Percentiles rank a stretch among this genome's conserved stretches.
These are phyloP conservation scores for Sprattus sprattus DNA, from an alignment of 2,113 vertebrate genomes.

Conservation along the genomic window DNA sequence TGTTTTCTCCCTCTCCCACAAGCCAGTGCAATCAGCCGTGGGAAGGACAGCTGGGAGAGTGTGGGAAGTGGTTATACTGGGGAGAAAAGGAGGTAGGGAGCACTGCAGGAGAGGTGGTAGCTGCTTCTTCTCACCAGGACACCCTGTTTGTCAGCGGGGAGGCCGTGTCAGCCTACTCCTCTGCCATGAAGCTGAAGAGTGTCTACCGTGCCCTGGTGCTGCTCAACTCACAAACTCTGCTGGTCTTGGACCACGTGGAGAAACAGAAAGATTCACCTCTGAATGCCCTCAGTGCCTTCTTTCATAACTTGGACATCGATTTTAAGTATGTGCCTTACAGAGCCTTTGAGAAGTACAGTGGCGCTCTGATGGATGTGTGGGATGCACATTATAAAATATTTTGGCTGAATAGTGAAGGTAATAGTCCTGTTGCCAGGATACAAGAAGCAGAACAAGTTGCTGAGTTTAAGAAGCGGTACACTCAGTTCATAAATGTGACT, in stretches of 20 bases:
- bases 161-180: slow-evolving; percentile 82
- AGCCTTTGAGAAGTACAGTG: slow-evolving; percentile 84
- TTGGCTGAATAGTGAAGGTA: slow-evolving; percentile 88
- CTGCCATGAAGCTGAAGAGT: slow-evolving; percentile 87
- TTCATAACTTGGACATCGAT: slow-evolving; percentile 98
- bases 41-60: slow-evolving; percentile 97
- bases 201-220: slow-evolving; percentile 89
- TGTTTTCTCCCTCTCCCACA: slow-evolving; percentile 88
- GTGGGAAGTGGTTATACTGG: slow-evolving; percentile 94
- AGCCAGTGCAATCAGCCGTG: slow-evolving; percentile 94
- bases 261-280: slow-evolving; percentile 81
- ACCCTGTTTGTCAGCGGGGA: slow-evolving; percentile 92
- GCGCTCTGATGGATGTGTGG: slow-evolving; percentile 98
- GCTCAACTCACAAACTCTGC: slow-evolving; percentile 87
- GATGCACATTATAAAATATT: slow-evolving; percentile 99
- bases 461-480: slow-evolving; percentile 98
- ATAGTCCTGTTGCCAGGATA: slow-evolving; percentile 85
- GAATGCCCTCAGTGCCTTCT: slow-evolving; percentile 89
- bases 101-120: slow-evolving; percentile 84
- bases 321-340: slow-evolving; percentile 90
- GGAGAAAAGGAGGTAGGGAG: slow-evolving; percentile 84
- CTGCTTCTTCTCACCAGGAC: slow-evolving; percentile 82
- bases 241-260: slow-evolving; percentile 92
- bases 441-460: slow-evolving; percentile 96
- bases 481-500: slow-evolving; percentile 94